Evolutionary conservation across 2,888 invertebrate genomes (phyloP).

Genomic region (Dynastes tityus): DNA sequence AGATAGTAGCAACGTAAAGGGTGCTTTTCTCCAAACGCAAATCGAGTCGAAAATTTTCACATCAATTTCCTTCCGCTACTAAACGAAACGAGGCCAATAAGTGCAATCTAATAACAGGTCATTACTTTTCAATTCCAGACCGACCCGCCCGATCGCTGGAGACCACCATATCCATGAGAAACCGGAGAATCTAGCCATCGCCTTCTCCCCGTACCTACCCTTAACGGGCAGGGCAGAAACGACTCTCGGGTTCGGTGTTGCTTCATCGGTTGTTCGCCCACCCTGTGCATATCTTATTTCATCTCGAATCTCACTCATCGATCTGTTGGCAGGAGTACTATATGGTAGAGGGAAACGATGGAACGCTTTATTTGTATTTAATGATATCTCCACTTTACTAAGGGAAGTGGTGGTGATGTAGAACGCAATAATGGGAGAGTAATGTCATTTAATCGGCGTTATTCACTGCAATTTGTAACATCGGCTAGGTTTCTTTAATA

Average conservation of each 20-base stretch:
- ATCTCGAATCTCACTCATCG: neutral
- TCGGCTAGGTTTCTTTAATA: neutral
- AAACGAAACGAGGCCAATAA: constrained; percentile 29
- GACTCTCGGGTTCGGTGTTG: too few species aligned
- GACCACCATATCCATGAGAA: neutral
- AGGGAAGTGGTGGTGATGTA: neutral
- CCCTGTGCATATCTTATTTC: constrained; percentile 8
- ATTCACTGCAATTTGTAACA: constrained; percentile 1
- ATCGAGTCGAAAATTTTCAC: constrained; percentile 22
- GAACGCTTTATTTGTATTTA: constrained; percentile 1
- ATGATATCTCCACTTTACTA: neutral
- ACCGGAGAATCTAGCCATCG: neutral
- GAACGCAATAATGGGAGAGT: neutral
- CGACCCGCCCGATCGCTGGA: neutral
- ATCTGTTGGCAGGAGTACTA: neutral
- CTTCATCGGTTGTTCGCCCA: neutral
- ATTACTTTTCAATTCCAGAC: constrained; percentile 39
- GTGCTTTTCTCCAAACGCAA: too few species aligned
- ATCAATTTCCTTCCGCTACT: constrained; percentile 13
- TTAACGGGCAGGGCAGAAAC: too few species aligned
- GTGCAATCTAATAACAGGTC: constrained; percentile 40
- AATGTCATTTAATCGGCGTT: neutral
- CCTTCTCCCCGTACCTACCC: neutral
- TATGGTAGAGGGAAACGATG: too few species aligned
- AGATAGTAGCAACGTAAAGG: too few species aligned